phyloP scores from a whole-genome alignment of 2,797 vertebrate genomes.

The Molothrus aeneus region DNA sequence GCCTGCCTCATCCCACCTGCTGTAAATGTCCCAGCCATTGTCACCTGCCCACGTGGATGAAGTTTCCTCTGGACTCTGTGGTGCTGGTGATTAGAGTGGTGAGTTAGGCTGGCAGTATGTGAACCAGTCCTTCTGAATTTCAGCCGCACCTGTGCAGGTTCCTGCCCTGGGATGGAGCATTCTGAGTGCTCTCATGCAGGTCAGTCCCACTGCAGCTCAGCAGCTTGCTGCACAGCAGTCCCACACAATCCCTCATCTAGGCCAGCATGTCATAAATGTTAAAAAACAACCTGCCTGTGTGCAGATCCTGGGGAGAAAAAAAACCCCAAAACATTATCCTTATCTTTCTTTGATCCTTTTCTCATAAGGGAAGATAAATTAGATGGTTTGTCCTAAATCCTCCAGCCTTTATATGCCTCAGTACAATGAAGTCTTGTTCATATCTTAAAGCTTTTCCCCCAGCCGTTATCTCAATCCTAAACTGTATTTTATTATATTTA shows the following conservation, averaged over 20 bases:
- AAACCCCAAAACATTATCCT: neutral
- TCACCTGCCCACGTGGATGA: neutral
- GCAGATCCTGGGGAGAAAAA: neutral
- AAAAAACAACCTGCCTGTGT: neutral
- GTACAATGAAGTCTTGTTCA: neutral
- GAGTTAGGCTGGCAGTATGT: neutral
- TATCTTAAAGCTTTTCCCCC: neutral
- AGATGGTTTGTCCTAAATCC: neutral
- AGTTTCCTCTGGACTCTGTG: neutral
- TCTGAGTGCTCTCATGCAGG: neutral
- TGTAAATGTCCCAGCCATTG: neutral
- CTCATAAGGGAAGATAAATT: neutral
- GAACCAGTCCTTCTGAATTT: neutral
- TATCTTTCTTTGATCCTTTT: neutral
- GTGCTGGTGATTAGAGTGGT: neutral
- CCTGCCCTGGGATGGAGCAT: neutral
- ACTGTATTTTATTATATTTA: neutral
- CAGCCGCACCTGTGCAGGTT: neutral
- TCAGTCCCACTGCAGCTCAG: neutral
- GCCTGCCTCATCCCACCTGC: neutral
- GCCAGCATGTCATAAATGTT: neutral
- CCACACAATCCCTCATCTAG: neutral
- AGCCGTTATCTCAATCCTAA: neutral
- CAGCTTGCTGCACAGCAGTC: neutral
- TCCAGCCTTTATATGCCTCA: neutral